Percentiles rank a stretch among this genome's conserved stretches.
Conservation (phyloP, 2,113 vertebrate genomes). For the Fregetta grallaria region DNA sequence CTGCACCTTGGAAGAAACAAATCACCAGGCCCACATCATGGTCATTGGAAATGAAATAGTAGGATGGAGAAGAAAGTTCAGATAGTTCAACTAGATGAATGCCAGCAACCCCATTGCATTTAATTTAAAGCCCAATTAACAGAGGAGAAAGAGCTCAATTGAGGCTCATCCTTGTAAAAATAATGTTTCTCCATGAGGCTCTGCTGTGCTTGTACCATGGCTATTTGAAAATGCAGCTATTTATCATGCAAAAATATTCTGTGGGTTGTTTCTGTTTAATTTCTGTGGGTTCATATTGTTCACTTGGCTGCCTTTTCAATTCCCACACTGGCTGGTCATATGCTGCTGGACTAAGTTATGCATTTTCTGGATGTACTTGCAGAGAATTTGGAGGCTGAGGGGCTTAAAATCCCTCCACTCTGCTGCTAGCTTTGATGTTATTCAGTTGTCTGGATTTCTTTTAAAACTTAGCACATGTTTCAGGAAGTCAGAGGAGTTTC, state of each 20-base stretch:
- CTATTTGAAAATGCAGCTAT: neutral
- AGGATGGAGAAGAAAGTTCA: neutral
- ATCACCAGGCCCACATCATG: neutral
- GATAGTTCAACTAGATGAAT: neutral
- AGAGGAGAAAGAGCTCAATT: conserved; percentile 33
- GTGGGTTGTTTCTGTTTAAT: neutral
- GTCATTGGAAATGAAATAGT: neutral
- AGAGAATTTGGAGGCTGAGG: neutral
- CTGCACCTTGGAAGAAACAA: neutral
- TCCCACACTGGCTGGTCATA: neutral
- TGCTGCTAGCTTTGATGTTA: neutral
- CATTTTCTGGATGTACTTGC: neutral
- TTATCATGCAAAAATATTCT: conserved; percentile 45
- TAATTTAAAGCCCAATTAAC: conserved; percentile 48
- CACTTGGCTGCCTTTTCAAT: neutral
- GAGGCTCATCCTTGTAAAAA: conserved; percentile 5
- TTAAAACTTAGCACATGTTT: neutral
- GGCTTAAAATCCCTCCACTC: neutral
- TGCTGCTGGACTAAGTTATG: neutral
- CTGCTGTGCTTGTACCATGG: neutral
- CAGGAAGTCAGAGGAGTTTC: neutral
- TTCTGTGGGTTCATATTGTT: conserved; percentile 34
- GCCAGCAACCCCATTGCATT: neutral
- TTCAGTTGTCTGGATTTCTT: neutral
- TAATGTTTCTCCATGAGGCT: neutral